Conservation (phyloP, 2,113 vertebrate genomes). For the Candoia aspera region DNA sequence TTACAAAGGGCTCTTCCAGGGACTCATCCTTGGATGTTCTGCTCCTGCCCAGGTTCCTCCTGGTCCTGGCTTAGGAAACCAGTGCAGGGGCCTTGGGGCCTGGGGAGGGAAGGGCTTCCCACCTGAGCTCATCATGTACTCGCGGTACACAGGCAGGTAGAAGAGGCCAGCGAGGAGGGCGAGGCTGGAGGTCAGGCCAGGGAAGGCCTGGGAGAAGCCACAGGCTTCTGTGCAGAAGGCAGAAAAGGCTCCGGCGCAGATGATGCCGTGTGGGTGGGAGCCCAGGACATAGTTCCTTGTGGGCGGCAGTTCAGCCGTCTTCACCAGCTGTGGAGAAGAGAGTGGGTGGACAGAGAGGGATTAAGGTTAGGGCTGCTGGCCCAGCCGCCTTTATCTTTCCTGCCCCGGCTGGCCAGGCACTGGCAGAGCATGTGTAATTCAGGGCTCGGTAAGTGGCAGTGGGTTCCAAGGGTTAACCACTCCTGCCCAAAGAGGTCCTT, state of each 20-base stretch:
- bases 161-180: constrained; percentile 69
- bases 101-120: neutral
- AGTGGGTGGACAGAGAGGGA: neutral
- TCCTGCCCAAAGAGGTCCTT: neutral
- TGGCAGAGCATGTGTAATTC: neutral
- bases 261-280: constrained; percentile 82
- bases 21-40: no score
- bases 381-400: neutral
- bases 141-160: constrained; percentile 71
- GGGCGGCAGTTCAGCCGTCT: constrained; percentile 76
- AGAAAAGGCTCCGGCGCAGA: constrained; percentile 64
- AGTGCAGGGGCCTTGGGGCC: fast-evolving
- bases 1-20: neutral
- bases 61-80: no score
- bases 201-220: constrained; percentile 70
- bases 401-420: neutral
- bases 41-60: no score
- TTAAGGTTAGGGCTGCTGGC: neutral
- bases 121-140: constrained; percentile 77
- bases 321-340: constrained; percentile 74
- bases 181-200: constrained; percentile 63
- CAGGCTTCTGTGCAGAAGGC: constrained; percentile 74
- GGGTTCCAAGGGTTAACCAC: neutral
- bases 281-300: constrained; percentile 79
- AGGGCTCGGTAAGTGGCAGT: neutral